Percentiles rank a stretch among this genome's conserved stretches.
Evolutionary conservation across 2,888 invertebrate genomes (phyloP).

Genomic region (Coelinius sp.): DNA sequence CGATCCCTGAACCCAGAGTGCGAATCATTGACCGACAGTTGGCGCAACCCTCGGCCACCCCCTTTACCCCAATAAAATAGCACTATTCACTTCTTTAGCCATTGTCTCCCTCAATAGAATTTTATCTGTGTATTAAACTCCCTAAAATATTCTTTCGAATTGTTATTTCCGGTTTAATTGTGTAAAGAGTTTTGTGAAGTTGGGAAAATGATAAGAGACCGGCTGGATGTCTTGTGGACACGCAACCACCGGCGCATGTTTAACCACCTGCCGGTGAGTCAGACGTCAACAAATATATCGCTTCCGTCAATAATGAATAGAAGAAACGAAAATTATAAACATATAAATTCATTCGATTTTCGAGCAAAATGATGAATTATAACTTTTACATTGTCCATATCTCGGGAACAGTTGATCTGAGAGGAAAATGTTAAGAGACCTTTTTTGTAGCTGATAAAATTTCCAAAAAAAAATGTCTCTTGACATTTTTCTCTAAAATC

Average conservation of each 20-base stretch:
- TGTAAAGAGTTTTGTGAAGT: background rate
- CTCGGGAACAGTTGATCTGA: too few relatives aligned
- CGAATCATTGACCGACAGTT: slow-evolving; percentile 30
- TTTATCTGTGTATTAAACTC: too few relatives aligned
- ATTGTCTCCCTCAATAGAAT: too few relatives aligned
- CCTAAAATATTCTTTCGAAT: background rate
- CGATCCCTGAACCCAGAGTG: background rate
- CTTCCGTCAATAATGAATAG: background rate
- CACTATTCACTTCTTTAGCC: too few relatives aligned
- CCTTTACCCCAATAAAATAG: slow-evolving; percentile 10
- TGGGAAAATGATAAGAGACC: background rate
- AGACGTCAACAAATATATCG: background rate
- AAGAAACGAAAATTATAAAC: background rate
- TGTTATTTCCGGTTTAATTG: background rate
- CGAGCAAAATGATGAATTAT: too few relatives aligned
- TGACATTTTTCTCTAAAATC: too few relatives aligned
- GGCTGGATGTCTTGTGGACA: background rate
- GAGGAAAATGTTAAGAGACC: too few relatives aligned
- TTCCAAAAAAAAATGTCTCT: too few relatives aligned
- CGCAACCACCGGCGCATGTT: slow-evolving; percentile 18
- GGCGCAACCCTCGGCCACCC: slow-evolving; percentile 13
- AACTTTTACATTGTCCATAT: too few relatives aligned
- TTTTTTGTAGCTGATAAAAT: too few relatives aligned
- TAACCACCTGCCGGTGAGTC: slow-evolving; percentile 27
- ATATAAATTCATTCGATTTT: background rate